Percentiles rank a stretch among this genome's conserved stretches.
Conservation (phyloP, 1,140 invertebrate genomes). For the Ephestia elutella region DNA sequence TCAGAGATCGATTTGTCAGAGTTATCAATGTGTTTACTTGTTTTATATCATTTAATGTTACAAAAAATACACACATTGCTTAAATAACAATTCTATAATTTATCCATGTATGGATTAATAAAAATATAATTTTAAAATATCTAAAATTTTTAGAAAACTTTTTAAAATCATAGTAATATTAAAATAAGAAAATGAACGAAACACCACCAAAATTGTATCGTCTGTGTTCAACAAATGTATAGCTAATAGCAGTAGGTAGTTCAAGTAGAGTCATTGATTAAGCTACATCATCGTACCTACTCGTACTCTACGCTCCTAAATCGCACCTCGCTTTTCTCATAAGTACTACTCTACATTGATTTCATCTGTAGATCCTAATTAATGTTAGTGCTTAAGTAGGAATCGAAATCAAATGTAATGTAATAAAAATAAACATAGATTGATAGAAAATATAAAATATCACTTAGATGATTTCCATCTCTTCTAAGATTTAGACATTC, state of each 20-base stretch:
- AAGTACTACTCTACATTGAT: constrained; percentile 8
- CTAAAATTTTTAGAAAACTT: too few species aligned
- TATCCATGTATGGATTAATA: too few species aligned
- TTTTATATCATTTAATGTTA: too few species aligned
- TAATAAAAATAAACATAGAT: constrained; percentile 23
- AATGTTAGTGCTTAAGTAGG: constrained; percentile 30
- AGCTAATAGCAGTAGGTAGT: constrained; percentile 13
- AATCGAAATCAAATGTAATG: constrained; percentile 28
- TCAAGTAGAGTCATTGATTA: constrained; percentile 22
- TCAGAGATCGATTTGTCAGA: constrained; percentile 14
- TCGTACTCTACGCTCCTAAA: too few species aligned
- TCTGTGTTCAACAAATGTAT: constrained; percentile 49
- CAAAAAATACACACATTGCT: too few species aligned
- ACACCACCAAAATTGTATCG: constrained; percentile 53
- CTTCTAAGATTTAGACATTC: constrained; percentile 31
- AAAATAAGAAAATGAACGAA: constrained; percentile 35
- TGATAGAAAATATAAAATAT: neutral
- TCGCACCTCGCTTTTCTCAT: constrained; percentile 29
- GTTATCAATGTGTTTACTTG: too few species aligned
- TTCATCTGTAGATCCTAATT: constrained; percentile 11
- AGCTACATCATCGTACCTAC: constrained; percentile 15
- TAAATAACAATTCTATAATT: too few species aligned
- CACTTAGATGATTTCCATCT: constrained; percentile 3
- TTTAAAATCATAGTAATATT: constrained; percentile 9
- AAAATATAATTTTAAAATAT: too few species aligned